Conservation (phyloP, 2,888 invertebrate genomes). For the Zygothrica quintamaculata region DNA sequence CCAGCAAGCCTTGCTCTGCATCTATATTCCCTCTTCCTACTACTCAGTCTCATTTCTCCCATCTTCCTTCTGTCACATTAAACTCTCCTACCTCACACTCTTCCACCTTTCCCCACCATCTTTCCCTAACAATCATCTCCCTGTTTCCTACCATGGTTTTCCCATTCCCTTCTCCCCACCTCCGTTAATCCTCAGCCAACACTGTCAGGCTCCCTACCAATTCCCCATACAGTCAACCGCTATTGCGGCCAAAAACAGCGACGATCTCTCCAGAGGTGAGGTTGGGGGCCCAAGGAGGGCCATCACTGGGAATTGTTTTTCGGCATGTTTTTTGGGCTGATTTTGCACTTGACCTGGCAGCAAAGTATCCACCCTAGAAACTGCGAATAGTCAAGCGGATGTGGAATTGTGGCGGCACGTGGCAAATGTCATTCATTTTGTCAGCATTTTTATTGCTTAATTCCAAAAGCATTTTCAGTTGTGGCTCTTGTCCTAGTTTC, state of each 20-base stretch:
- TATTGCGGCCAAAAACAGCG: constrained; percentile 3
- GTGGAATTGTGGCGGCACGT: constrained; percentile 23
- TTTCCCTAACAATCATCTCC: too few species aligned
- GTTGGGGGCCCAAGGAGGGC: neutral
- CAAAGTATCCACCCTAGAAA: neutral
- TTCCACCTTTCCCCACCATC: too few species aligned
- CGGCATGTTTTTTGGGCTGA: constrained; percentile 31
- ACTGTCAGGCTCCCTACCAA: too few species aligned
- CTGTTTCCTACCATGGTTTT: too few species aligned
- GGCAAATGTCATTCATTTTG: constrained; percentile 36
- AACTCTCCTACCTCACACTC: too few species aligned
- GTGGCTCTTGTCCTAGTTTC: neutral
- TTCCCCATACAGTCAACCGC: neutral
- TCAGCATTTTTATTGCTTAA: constrained; percentile 41
- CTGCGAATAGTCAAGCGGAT: constrained; percentile 8
- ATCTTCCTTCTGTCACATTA: too few species aligned
- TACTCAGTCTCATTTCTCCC: too few species aligned
- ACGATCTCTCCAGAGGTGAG: neutral
- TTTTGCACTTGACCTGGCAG: constrained; percentile 47
- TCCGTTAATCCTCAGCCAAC: too few species aligned
- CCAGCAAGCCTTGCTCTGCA: too few species aligned
- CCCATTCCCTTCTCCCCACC: too few species aligned
- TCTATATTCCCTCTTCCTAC: too few species aligned
- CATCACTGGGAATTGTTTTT: constrained; percentile 22
- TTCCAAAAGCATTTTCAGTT: constrained; percentile 16